These are phyloP conservation scores for Dipus sagitta DNA, from an alignment of 2,797 vertebrate species.

Conservation along the genomic window DNA sequence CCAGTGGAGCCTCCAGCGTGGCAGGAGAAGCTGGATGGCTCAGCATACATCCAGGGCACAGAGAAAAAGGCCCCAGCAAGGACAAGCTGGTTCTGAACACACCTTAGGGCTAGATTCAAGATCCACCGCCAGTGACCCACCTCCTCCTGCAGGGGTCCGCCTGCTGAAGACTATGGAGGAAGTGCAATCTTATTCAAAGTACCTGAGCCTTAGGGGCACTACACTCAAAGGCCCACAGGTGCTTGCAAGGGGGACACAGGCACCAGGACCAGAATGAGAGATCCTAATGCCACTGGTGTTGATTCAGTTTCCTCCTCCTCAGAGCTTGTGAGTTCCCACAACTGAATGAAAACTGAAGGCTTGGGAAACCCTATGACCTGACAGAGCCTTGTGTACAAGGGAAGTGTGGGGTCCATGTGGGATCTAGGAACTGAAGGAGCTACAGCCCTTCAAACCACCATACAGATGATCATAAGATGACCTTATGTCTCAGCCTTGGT, in stretches of 20 bases:
- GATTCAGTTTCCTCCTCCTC: neutral
- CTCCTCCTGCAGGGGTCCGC: too few species aligned
- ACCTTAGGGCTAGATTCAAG: too few species aligned
- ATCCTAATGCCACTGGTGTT: fast-evolving
- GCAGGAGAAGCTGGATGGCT: too few species aligned
- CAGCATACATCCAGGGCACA: too few species aligned
- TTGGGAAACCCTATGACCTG: too few species aligned
- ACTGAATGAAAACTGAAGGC: neutral
- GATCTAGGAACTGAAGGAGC: neutral
- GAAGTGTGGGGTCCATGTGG: fast-evolving
- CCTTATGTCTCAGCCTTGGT: neutral
- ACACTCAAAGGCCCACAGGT: too few species aligned
- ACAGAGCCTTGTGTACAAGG: neutral
- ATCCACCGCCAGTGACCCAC: too few species aligned
- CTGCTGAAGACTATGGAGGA: neutral
- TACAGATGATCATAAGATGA: neutral
- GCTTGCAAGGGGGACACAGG: neutral
- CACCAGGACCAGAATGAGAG: neutral
- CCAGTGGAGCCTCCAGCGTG: too few species aligned
- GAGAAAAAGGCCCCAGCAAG: too few species aligned
- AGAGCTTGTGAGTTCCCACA: fast-evolving
- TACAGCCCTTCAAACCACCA: fast-evolving
- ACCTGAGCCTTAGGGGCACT: too few species aligned
- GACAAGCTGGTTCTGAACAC: too few species aligned
- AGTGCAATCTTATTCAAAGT: neutral